phyloP scores from a whole-genome alignment of 2,797 vertebrate genomes.

The Coilia nasus region DNA sequence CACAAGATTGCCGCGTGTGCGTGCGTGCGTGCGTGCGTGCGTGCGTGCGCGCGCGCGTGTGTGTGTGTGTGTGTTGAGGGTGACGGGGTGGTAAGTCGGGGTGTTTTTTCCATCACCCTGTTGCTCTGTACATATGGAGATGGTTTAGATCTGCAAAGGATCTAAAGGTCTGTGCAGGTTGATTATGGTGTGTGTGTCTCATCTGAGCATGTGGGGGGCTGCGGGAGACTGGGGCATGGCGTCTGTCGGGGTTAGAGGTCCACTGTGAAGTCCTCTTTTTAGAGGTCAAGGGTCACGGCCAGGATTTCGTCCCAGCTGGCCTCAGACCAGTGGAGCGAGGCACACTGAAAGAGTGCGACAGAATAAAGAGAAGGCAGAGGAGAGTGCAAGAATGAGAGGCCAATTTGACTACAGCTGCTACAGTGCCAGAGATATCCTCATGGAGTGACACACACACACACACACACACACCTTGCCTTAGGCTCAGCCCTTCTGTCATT shows the following conservation, averaged over 20 bases:
- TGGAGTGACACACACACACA: slow-evolving; percentile 20
- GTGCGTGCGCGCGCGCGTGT: too few relatives aligned
- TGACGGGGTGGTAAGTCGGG: too few relatives aligned
- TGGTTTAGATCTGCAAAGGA: neutral
- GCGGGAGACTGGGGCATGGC: slow-evolving; percentile 3
- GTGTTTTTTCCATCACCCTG: neutral
- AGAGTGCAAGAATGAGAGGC: neutral
- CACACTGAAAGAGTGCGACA: too few relatives aligned
- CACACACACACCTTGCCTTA: too few relatives aligned
- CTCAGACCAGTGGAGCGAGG: neutral
- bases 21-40: neutral
- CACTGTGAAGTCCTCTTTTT: slow-evolving; percentile 12
- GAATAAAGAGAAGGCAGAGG: too few relatives aligned
- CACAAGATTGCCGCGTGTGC: neutral
- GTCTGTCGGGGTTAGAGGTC: neutral
- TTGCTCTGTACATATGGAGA: neutral
- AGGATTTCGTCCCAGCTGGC: neutral
- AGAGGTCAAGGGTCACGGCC: neutral
- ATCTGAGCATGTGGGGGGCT: neutral
- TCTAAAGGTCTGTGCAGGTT: neutral
- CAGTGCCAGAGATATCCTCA: neutral
- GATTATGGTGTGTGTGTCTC: neutral
- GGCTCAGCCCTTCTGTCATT: too few relatives aligned
- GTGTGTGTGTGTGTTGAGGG: too few relatives aligned
- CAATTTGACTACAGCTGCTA: slow-evolving; percentile 16